Base-by-base conservation (phyloP, 2,113 vertebrate species). In the Oncorhynchus clarkii region DNA sequence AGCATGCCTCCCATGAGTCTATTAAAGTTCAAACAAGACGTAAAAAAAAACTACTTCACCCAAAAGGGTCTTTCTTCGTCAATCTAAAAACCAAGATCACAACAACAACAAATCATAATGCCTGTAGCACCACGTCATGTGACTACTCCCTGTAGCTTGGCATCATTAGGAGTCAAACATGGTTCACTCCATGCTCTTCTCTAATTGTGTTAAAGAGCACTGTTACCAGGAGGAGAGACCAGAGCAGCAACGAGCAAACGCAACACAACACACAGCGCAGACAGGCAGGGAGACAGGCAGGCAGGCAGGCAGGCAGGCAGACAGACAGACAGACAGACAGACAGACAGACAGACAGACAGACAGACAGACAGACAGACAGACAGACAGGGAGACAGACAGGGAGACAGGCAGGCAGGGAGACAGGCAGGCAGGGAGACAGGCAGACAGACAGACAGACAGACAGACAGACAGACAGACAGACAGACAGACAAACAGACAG, bases 131-230 rank as follows among this genome's bases (percentile, higher is more conserved):
- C 13, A 54, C 16, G 3, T 81, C 92, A 82, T 92, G 93, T 91
- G 94, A 92, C 91, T 94, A 95, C 95, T 96, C 96, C 95, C 96
- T 91, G 80, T 90, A 91, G 95, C 93, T 93, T 93, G 90, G 90
- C 92, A 94, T 97, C 96, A 98, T 95, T 95, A 95, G 95, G 91
- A 96, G 93, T 94, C 95, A 96, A 97, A 95, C 93, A 94, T 82
- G 92, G 93, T 91, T 86, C 90, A 93, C 90, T 90, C 93, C 90
- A 92, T 93, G 92, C 94, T 95, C 94, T 93, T 93, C 90, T 84
- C 91, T 97, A 98, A 98, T 98, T 97, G 95, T 92, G 90, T 97
- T 96, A 96, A 97, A 97, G 94, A 97, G 95, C 93, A 93, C 92
- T 88, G 95, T 95, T 96, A 96, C 93, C 91, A 94, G 90, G 94